These are phyloP conservation scores for Acromyrmex heyeri DNA, from an alignment of 1,140 invertebrate genomes.

Conservation along the genomic window DNA sequence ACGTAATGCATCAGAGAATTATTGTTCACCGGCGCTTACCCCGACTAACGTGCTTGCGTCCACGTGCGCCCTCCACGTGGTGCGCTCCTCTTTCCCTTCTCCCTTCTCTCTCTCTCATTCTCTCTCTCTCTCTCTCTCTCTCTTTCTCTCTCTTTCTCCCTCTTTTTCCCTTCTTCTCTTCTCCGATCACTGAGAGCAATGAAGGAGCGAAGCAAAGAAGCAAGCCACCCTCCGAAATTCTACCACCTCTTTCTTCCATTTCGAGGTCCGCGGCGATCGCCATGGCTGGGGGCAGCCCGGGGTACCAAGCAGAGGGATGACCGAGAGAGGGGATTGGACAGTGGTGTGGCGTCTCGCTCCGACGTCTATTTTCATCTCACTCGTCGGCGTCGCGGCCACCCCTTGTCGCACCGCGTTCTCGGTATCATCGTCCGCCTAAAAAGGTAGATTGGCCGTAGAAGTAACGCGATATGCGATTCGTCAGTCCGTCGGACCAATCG, in stretches of 20 bases:
- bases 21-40: constrained; percentile 32
- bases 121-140: no score
- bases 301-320: background rate
- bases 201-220: background rate
- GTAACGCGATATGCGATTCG: constrained; percentile 86
- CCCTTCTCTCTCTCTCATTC: background rate
- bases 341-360: constrained; percentile 60
- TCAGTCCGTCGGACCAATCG: constrained; percentile 84
- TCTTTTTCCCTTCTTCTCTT: background rate
- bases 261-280: constrained; percentile 34
- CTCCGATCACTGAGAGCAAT: background rate
- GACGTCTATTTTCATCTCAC: constrained; percentile 84
- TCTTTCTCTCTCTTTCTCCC: background rate
- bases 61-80: background rate
- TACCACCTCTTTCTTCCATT: constrained; percentile 59
- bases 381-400: constrained; percentile 79
- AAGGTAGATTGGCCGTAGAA: constrained; percentile 86
- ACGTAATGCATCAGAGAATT: constrained; percentile 21
- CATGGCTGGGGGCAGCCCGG: constrained; percentile 33
- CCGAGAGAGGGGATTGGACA: constrained; percentile 10
- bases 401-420: constrained; percentile 82
- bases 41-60: constrained; percentile 41
- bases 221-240: constrained; percentile 49
- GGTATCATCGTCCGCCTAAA: constrained; percentile 86
- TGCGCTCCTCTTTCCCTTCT: background rate